Evolutionary conservation across 2,888 invertebrate genomes (phyloP).

Genomic region (Gari tellinella): DNA sequence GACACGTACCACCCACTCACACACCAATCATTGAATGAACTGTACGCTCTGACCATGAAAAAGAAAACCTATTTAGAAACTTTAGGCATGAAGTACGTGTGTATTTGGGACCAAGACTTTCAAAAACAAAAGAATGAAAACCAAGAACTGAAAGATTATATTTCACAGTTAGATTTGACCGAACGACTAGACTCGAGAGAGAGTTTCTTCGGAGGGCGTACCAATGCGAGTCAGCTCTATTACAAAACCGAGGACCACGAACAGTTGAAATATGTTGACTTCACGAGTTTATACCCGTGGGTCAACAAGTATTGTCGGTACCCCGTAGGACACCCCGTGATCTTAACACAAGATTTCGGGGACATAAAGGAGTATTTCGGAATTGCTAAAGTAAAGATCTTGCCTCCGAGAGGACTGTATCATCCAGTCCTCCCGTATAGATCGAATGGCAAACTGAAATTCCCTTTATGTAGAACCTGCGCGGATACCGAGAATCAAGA

Average conservation of each 20-base stretch:
- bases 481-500: no score
- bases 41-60: slow-evolving; percentile 40
- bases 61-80: slow-evolving; percentile 25
- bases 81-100: slow-evolving; percentile 42
- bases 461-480: no score
- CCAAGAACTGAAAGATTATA: slow-evolving; percentile 13
- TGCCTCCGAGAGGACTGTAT: no score
- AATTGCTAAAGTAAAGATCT: no score
- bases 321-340: slow-evolving; percentile 67
- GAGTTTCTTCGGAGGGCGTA: no score
- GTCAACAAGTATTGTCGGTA: no score
- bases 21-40: slow-evolving; percentile 32
- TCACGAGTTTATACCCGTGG: slow-evolving; percentile 25
- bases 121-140: slow-evolving; percentile 23
- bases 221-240: no score
- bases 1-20: slow-evolving; percentile 17
- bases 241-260: no score
- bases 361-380: slow-evolving; percentile 26
- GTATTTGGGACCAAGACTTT: slow-evolving; percentile 68
- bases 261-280: slow-evolving; percentile 62
- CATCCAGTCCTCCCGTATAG: no score
- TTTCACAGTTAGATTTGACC: slow-evolving; percentile 43
- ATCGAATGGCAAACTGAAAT: no score
- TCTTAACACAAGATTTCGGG: slow-evolving; percentile 35
- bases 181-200: no score